These are phyloP conservation scores for Pseudorhombus dupliciocellatus DNA, from an alignment of 2,113 vertebrate genomes.

Conservation along the genomic window DNA sequence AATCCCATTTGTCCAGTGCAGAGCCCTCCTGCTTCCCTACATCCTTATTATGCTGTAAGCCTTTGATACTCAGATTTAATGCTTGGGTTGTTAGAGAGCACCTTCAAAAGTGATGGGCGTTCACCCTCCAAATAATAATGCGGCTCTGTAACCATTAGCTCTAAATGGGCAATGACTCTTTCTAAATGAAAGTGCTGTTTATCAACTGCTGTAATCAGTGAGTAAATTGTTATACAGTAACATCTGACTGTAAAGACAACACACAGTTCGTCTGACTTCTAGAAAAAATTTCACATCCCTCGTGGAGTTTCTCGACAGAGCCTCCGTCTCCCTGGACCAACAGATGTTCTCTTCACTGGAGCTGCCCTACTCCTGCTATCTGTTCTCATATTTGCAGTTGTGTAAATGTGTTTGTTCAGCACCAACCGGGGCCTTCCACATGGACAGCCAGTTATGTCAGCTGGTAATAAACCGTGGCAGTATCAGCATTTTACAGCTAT, in stretches of 20 bases:
- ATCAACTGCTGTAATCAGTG: neutral
- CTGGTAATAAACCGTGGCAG: conserved; percentile 25
- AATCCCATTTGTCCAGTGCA: too few species aligned
- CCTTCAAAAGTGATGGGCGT: too few species aligned
- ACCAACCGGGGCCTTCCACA: conserved; percentile 18
- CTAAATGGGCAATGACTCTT: neutral
- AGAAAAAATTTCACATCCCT: too few species aligned
- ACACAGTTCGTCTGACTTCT: too few species aligned
- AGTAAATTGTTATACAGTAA: too few species aligned
- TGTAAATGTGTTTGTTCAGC: conserved; percentile 50
- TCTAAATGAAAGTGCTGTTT: neutral
- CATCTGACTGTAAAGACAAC: too few species aligned
- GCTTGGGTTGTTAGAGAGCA: too few species aligned
- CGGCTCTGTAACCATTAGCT: neutral
- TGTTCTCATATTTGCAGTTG: conserved; percentile 37
- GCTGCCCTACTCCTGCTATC: neutral
- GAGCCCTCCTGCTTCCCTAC: neutral
- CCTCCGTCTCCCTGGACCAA: neutral
- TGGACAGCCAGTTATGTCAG: conserved; percentile 37
- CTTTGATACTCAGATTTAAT: neutral
- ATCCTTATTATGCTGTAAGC: neutral
- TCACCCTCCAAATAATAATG: too few species aligned
- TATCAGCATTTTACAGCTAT: conserved; percentile 48
- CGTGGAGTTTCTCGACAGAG: too few species aligned
- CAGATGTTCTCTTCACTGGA: neutral